These are phyloP conservation scores for Halcyon chelicuti DNA, from an alignment of 2,797 vertebrate species.

Conservation along the genomic window DNA sequence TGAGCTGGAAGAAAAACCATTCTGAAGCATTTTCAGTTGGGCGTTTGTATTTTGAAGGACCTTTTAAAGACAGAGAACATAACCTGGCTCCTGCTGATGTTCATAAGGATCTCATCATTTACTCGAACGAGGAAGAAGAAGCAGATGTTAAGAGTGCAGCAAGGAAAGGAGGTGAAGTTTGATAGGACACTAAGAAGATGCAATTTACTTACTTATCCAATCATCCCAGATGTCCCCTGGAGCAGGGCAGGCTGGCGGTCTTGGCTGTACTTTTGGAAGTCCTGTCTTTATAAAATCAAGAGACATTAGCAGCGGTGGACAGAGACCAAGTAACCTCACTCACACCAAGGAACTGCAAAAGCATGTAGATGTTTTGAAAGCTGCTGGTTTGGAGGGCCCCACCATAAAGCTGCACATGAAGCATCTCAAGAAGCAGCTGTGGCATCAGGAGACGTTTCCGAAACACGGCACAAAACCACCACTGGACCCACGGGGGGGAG, in stretches of 20 bases:
- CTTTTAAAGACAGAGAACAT: background rate
- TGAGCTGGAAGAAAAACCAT: constrained; percentile 13
- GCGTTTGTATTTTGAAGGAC: background rate
- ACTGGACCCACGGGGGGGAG: background rate
- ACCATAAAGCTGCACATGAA: rapidly evolving
- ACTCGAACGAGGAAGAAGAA: background rate
- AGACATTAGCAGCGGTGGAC: background rate
- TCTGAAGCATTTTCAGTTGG: background rate
- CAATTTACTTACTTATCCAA: background rate
- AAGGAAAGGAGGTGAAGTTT: background rate
- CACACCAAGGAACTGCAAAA: background rate
- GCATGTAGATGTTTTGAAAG: rapidly evolving
- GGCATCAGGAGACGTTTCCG: background rate
- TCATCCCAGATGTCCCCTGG: rapidly evolving
- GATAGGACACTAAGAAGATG: background rate
- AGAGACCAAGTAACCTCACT: background rate
- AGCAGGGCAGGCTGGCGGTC: background rate
- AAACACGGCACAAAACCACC: background rate
- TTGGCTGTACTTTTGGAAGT: background rate
- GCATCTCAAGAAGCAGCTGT: background rate
- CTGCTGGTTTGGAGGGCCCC: background rate
- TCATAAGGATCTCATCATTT: background rate
- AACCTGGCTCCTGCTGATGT: background rate
- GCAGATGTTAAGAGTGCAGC: rapidly evolving
- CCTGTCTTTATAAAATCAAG: background rate